A percentile compares a stretch with the other conserved stretches of the same genome.
Evolutionary conservation across 1,140 invertebrate genomes (phyloP).

Genomic region (Bombus turneri): DNA sequence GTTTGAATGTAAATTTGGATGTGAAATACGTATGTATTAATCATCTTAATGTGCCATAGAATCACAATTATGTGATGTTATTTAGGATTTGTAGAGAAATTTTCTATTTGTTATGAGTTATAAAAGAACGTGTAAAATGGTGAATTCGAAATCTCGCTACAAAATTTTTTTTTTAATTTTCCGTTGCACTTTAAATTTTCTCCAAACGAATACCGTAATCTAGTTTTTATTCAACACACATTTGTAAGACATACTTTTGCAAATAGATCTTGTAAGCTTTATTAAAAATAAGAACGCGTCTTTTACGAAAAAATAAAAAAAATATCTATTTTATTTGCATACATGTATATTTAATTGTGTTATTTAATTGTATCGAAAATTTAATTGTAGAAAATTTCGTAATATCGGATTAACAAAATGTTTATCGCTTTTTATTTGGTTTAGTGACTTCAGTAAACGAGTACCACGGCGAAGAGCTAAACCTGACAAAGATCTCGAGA

Average conservation of each 20-base stretch:
- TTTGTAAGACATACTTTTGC: too few relatives aligned
- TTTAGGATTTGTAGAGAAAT: too few relatives aligned
- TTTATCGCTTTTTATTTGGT: neutral
- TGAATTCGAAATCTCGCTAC: neutral
- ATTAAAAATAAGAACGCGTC: too few relatives aligned
- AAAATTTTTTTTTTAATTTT: neutral
- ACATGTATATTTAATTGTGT: neutral
- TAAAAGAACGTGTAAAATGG: neutral
- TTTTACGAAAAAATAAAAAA: too few relatives aligned
- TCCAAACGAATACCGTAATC: too few relatives aligned
- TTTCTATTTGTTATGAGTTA: too few relatives aligned
- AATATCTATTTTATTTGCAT: neutral
- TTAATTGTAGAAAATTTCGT: neutral
- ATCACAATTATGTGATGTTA: too few relatives aligned
- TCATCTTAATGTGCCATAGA: too few relatives aligned
- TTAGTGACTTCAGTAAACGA: slow-evolving; percentile 62
- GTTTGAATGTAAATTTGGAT: neutral
- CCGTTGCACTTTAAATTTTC: too few relatives aligned
- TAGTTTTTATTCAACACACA: too few relatives aligned
- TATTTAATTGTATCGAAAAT: neutral
- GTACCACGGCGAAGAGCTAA: slow-evolving; percentile 87
- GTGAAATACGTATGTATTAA: too few relatives aligned
- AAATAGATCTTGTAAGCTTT: too few relatives aligned
- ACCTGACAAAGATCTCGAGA: slow-evolving; percentile 90
- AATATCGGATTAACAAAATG: neutral